Evolutionary conservation across 2,113 vertebrate species (phyloP).

Genomic region (Melanotaenia duboulayi): DNA sequence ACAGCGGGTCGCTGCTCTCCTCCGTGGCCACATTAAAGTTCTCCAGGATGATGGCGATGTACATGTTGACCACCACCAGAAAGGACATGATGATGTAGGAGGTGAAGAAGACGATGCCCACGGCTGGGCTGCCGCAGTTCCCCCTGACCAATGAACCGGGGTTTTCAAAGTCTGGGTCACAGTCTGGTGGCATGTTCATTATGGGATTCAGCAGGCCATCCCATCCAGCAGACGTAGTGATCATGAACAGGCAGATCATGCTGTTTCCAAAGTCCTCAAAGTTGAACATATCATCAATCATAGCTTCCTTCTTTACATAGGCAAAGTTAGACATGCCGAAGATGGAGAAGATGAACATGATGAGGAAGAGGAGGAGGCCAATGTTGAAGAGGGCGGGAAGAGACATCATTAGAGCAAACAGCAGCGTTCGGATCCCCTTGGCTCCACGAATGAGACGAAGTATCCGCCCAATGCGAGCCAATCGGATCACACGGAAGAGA

Average conservation of each 20-base stretch:
- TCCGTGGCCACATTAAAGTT: conserved; percentile 96
- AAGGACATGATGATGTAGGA: conserved; percentile 96
- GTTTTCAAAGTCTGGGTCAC: conserved; percentile 87
- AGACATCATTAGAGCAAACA: conserved; percentile 98
- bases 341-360: conserved; percentile 98
- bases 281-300: conserved; percentile 95
- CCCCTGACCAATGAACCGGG: conserved; percentile 85
- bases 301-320: conserved; percentile 90
- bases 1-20: conserved; percentile 90
- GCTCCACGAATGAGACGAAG: conserved; percentile 93
- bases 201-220: conserved; percentile 92
- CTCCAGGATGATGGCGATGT: conserved; percentile 96
- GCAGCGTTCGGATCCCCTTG: conserved; percentile 95
- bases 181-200: conserved; percentile 90
- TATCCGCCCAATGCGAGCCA: conserved; percentile 93
- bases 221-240: conserved; percentile 96
- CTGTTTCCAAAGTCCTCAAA: conserved; percentile 97
- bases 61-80: conserved; percentile 97
- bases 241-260: conserved; percentile 95
- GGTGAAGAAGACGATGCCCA: conserved; percentile 94
- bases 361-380: conserved; percentile 93
- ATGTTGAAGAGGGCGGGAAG: conserved; percentile 98
- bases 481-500: conserved; percentile 93
- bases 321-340: conserved; percentile 98
- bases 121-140: conserved; percentile 88